These are phyloP conservation scores for Pristionchus mayeri DNA, from an alignment of 2,888 invertebrate genomes.

Conservation along the genomic window DNA sequence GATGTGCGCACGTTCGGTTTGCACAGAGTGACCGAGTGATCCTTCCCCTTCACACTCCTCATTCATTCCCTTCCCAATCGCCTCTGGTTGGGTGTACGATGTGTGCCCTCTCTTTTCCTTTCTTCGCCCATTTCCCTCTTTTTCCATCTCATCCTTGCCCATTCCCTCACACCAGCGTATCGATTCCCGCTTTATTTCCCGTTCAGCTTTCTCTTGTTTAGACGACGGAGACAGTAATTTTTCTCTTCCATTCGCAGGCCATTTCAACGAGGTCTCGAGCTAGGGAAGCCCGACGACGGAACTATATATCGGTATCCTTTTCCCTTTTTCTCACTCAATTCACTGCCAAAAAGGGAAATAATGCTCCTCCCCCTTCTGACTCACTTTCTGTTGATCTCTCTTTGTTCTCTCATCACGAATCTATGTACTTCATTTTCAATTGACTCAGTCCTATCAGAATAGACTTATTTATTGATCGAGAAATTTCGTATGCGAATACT, in stretches of 20 bases:
- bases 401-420: conserved; percentile 1
- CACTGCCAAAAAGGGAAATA: neutral
- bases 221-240: neutral
- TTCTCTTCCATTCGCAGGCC: neutral
- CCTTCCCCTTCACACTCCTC: neutral
- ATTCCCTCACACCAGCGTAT: conserved; percentile 21
- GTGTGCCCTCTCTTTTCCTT: conserved; percentile 16
- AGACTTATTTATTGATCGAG: neutral
- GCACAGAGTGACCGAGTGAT: neutral
- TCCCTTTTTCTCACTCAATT: neutral
- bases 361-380: neutral
- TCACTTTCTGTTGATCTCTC: neutral
- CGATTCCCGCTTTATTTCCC: conserved; percentile 19
- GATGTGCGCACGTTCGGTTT: neutral
- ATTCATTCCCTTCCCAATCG: conserved; percentile 3
- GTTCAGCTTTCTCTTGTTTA: neutral
- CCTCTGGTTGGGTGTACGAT: conserved; percentile 18
- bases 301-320: conserved; percentile 7
- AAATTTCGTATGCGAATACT: neutral
- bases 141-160: conserved; percentile 1
- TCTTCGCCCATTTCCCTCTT: too few species aligned
- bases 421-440: neutral
- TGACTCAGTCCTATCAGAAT: neutral
- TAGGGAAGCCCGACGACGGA: conserved; percentile 11
- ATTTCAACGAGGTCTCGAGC: neutral